Percentiles rank a stretch among this genome's conserved stretches.
Conservation (phyloP, 2,113 vertebrate species). For the Cyanocitta stelleri region DNA sequence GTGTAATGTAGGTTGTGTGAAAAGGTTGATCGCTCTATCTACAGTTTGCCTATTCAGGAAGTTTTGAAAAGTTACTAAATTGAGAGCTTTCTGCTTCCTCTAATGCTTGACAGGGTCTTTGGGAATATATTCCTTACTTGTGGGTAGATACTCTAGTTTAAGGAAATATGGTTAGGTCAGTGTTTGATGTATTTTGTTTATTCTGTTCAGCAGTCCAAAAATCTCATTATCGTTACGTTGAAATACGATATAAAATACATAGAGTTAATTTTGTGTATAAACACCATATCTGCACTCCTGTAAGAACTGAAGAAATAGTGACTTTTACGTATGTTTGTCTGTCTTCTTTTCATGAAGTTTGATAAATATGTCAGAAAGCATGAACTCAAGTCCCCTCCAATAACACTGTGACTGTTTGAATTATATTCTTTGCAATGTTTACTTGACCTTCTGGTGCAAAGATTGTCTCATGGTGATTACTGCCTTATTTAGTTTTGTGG, state of each 20-base stretch:
- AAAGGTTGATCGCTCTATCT: neutral
- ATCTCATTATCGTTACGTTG: neutral
- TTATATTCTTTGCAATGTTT: neutral
- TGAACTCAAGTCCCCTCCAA: neutral
- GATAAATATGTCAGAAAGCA: neutral
- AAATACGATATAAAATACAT: neutral
- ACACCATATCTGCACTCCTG: neutral
- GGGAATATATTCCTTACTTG: neutral
- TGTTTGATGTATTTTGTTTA: neutral
- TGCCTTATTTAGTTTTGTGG: constrained; percentile 40
- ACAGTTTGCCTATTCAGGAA: neutral
- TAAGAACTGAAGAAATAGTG: neutral
- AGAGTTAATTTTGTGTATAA: neutral
- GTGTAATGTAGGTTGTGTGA: neutral
- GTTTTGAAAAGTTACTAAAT: neutral
- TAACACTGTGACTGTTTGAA: neutral
- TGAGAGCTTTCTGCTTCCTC: neutral
- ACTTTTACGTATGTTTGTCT: neutral
- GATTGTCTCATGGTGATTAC: neutral
- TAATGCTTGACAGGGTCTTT: neutral
- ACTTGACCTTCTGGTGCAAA: neutral
- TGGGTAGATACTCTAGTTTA: neutral
- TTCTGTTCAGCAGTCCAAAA: neutral
- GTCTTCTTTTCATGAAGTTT: neutral
- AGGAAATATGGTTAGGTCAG: neutral